These are phyloP conservation scores for Sebastes aleutianus DNA, from an alignment of 2,797 vertebrate genomes.

Conservation along the genomic window DNA sequence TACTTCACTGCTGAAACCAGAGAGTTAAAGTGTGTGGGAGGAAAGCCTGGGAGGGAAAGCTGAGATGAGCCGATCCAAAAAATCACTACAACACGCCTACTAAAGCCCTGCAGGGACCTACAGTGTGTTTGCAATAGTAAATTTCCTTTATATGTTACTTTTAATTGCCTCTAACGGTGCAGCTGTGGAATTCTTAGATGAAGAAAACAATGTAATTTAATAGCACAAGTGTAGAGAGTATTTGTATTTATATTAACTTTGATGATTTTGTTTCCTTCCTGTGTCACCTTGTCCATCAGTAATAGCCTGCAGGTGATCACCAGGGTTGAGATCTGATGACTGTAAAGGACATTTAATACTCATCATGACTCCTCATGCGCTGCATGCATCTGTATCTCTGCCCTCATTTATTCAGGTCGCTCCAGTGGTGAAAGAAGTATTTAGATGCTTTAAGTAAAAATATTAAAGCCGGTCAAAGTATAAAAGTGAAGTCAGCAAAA, in stretches of 20 bases:
- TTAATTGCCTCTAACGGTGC: neutral
- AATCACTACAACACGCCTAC: slow-evolving; percentile 55
- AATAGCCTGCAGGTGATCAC: neutral
- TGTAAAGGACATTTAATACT: neutral
- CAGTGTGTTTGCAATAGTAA: slow-evolving; percentile 3
- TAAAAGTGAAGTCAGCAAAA: neutral
- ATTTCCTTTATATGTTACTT: neutral
- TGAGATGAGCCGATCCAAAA: slow-evolving; percentile 48
- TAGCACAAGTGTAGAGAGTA: neutral
- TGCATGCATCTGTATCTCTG: neutral
- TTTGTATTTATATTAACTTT: neutral
- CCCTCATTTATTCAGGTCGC: neutral
- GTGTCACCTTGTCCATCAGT: neutral
- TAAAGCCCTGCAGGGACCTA: slow-evolving; percentile 17
- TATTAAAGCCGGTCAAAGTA: neutral
- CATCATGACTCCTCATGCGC: neutral
- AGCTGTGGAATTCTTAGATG: neutral
- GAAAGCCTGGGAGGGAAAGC: slow-evolving; percentile 45
- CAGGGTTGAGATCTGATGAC: neutral
- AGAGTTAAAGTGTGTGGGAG: slow-evolving; percentile 63
- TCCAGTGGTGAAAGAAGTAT: neutral
- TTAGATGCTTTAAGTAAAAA: neutral
- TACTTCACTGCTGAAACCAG: slow-evolving; percentile 56
- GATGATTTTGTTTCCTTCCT: neutral
- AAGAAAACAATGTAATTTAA: neutral